phyloP scores from a whole-genome alignment of 2,113 vertebrate genomes.

The Numida meleagris region DNA sequence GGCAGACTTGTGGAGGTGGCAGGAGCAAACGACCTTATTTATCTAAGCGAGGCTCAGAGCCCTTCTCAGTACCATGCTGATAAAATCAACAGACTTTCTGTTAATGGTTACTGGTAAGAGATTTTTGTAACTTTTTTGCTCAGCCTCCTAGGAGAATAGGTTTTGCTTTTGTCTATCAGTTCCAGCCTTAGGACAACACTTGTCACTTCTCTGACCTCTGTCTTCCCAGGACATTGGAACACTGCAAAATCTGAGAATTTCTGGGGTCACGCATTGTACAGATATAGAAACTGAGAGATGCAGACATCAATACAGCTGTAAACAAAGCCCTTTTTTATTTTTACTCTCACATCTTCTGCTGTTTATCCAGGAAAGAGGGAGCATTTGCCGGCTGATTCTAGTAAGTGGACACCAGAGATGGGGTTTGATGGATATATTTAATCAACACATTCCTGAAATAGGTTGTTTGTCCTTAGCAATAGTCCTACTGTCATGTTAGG shows the following conservation, averaged over 20 bases:
- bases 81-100: constrained; percentile 47
- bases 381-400: neutral
- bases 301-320: neutral
- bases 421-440: neutral
- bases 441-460: neutral
- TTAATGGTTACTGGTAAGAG: constrained; percentile 8
- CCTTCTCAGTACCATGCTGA: neutral
- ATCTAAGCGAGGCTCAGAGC: neutral
- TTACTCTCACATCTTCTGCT: neutral
- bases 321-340: neutral
- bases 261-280: fast-evolving
- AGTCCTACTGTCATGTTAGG: neutral
- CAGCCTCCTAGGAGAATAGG: neutral
- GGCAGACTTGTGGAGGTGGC: neutral
- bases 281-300: neutral
- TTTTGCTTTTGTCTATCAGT: neutral
- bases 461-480: neutral
- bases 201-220: neutral
- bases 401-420: neutral
- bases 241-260: neutral
- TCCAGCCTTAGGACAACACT: neutral
- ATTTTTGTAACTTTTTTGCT: neutral
- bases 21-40: neutral
- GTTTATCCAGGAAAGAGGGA: neutral
- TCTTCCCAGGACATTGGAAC: neutral